Evolutionary conservation across 2,888 invertebrate genomes (phyloP).

Genomic region (Antheraea yamamai): DNA sequence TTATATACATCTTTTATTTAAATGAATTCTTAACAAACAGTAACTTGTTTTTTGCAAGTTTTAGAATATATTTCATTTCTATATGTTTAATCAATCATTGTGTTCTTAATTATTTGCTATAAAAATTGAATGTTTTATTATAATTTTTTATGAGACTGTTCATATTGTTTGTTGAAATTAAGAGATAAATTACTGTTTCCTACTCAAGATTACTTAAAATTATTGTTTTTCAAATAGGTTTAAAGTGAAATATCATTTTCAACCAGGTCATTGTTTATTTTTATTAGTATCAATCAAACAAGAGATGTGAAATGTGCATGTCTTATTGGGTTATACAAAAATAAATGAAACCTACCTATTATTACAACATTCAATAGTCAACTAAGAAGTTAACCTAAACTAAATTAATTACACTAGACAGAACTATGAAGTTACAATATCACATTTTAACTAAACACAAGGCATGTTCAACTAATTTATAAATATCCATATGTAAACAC

Average conservation of each 20-base stretch:
- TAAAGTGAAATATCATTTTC: constrained; percentile 40
- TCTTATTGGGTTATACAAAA: constrained; percentile 73
- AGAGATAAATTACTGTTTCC: neutral
- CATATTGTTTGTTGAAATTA: no score
- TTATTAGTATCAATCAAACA: constrained; percentile 67
- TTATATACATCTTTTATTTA: neutral
- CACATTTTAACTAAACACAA: constrained; percentile 78
- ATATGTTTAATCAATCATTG: neutral
- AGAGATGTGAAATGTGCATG: constrained; percentile 71
- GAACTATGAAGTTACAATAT: constrained; percentile 64
- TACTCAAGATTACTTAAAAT: neutral
- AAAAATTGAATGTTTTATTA: no score
- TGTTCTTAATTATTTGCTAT: neutral
- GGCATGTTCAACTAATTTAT: constrained; percentile 56
- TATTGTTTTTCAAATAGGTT: neutral
- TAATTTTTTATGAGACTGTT: no score
- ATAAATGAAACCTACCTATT: constrained; percentile 72
- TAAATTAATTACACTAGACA: constrained; percentile 60
- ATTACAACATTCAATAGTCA: constrained; percentile 58
- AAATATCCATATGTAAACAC: constrained; percentile 63
- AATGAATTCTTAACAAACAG: neutral
- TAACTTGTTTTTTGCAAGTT: neutral
- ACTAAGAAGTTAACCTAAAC: constrained; percentile 65
- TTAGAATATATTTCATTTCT: neutral
- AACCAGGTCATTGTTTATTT: constrained; percentile 74